Evolutionary conservation across 2,113 vertebrate genomes (phyloP), one percentile per base, ranked within the genome.

Genomic region (Trematomus loennbergii): DNA sequence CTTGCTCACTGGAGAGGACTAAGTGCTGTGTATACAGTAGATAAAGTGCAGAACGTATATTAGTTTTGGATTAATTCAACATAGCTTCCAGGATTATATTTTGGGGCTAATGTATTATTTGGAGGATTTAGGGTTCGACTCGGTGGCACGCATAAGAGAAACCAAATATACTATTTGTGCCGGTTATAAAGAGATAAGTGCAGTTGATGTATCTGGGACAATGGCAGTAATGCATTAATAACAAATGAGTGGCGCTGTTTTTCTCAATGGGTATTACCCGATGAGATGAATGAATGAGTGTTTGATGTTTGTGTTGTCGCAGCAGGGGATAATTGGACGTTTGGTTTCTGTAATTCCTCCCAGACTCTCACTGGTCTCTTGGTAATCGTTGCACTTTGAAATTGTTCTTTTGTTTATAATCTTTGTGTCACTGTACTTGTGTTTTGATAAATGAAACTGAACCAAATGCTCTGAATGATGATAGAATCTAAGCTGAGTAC

Each of bases 91-190:
- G 62, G 89, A 89, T 89, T 87, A 83, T 17, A 73, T 60, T 74
- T 85, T 82, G 12, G 69, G 83, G 66, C 57, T 71, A 50, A 84
- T 86, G 83, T 77, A 75, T 81, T 87, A 76, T 86, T 86, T 72
- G 58, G 53, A 78, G 83, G 83, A 74, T 86, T 91, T 89, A 75
- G 22, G 69, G 8, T 68, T 62, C 22, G 64, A 75, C 36, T 67
- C 67, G 9, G 5, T 60, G 43, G 16, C 74, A 50, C 5, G 20
- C 33, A 54, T 76, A 10, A 48, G 83, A 16, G 43, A 69, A 53
- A 80, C 61, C 61, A 57, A 82, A 82, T 18, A 29, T 29, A 4
- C 29, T 4, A 4, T 3, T 57, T 61, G 57, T 22, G 68, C 15
- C 62, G 12, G 0, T 74, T 16, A 1, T 60, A 20, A 53, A 54